Conservation (phyloP, 2,113 vertebrate species). For the Phyllostomus discolor region DNA sequence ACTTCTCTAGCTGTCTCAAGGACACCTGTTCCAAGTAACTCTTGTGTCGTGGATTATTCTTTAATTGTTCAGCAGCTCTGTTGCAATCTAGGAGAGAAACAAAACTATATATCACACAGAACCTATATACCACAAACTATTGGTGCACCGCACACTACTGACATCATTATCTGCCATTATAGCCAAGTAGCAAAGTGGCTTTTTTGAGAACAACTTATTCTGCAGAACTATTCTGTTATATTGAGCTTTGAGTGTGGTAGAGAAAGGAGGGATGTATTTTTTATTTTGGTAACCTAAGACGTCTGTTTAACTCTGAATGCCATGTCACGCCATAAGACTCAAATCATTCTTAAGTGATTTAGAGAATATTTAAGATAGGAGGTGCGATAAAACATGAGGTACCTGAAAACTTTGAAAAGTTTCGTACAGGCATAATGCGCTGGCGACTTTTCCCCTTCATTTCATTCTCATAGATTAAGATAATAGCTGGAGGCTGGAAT, state of each 20-base stretch:
- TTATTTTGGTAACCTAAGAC: not conserved
- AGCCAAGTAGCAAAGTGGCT: not conserved
- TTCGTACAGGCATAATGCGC: conserved; percentile 91
- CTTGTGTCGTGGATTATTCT: conserved; percentile 89
- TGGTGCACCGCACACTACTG: not conserved
- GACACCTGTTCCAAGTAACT: conserved; percentile 87
- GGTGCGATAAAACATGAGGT: not conserved
- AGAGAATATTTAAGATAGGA: not conserved
- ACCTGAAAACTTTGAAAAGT: conserved; percentile 92
- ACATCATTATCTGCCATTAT: not conserved
- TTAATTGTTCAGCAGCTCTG: conserved; percentile 90
- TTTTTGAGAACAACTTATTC: conserved; percentile 1
- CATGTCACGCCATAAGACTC: not conserved
- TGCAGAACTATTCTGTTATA: conserved; percentile 7
- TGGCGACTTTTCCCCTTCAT: conserved; percentile 81
- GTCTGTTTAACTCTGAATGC: not conserved
- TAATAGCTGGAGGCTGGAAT: conserved; percentile 89
- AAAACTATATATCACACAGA: not conserved
- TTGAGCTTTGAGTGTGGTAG: not conserved
- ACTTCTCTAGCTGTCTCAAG: conserved; percentile 85
- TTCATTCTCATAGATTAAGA: conserved; percentile 87
- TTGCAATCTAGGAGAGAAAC: conserved; percentile 82
- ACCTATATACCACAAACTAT: not conserved
- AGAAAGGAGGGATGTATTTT: not conserved
- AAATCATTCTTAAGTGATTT: not conserved